Evolutionary conservation across 2,797 vertebrate species (phyloP), one percentile per base, ranked within the genome.

Genomic region (Pogoniulus pusillus): DNA sequence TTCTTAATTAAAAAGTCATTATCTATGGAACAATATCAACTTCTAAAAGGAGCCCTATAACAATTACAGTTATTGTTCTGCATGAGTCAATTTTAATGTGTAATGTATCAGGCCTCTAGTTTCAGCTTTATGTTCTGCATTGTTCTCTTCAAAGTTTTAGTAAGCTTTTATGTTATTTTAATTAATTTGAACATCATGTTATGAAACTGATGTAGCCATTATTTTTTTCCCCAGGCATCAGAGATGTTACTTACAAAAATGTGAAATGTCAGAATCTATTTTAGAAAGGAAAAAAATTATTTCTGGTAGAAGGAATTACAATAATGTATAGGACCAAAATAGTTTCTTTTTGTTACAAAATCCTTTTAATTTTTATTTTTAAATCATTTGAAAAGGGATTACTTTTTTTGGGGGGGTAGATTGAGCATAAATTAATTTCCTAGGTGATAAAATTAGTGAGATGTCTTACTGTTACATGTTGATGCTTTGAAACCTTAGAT

Each of bases 181-280:
- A 82, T 96, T 96, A 94, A 91, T 82, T 39, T 80, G 49, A 91
- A 35, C 41, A 69, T 93, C 32, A 8, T 77, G 12, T 94, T 93
- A 86, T 86, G 35, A 93, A 94, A 92, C 60, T 77, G 23, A 58
- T 87, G 29, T 79, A 79, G 55, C 34, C 58, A 8, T 86, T 95
- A n/a, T 85, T 95, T 96, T 95, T 96, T 88, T 93, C 53, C 78
- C 34, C 34, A 81, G 89, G 47, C 51, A 76, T 72, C 71, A 80
- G 84, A 19, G 8, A 43, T 80, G 6, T 87, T 88, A 29, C 60
- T 66, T 81, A 83, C 54, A 63, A 82, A 95, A 94, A 49, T 3
- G 4, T 94, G 66, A 84, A 77, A 83, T 65, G 14, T 69, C 37
- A 70, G 39, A 47, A 79, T 72, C 78, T 66, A 64, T 74, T 57